Percentiles rank a stretch among this genome's conserved stretches.
phyloP scores from a whole-genome alignment of 2,888 invertebrate species.

The Ormia ochracea region DNA sequence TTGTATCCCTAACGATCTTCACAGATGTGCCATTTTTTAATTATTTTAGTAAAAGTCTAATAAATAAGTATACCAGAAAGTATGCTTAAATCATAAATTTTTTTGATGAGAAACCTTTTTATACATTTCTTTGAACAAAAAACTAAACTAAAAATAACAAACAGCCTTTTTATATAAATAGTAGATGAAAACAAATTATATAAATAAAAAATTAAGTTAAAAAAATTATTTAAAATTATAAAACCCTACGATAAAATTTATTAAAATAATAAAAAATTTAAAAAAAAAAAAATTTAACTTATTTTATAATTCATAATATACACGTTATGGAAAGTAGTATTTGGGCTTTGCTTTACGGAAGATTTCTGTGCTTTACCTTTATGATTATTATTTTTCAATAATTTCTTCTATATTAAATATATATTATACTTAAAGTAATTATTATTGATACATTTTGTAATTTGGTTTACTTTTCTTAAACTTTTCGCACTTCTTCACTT shows the following conservation, averaged over 20 bases:
- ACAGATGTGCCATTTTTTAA: too few species aligned
- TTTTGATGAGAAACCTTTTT: too few species aligned
- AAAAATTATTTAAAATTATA: too few species aligned
- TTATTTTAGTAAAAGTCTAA: too few species aligned
- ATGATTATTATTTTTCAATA: neutral
- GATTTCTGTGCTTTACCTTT: neutral
- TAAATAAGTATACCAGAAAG: too few species aligned
- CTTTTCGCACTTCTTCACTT: constrained; percentile 10
- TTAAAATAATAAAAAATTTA: constrained; percentile 17
- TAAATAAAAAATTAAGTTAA: too few species aligned
- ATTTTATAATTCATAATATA: constrained; percentile 6
- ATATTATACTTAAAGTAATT: constrained; percentile 18
- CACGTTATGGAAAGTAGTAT: neutral
- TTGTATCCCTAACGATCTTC: too few species aligned
- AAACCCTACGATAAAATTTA: neutral
- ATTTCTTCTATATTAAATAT: constrained; percentile 14
- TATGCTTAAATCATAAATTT: too few species aligned
- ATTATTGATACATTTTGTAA: constrained; percentile 32
- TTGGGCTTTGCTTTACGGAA: neutral
- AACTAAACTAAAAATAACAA: too few species aligned
- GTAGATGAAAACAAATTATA: too few species aligned
- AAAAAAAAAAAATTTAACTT: neutral
- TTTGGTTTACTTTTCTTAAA: constrained; percentile 27
- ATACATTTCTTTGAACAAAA: too few species aligned
- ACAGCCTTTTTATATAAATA: too few species aligned